These are phyloP conservation scores for Anguilla megastoma DNA, from an alignment of 2,797 vertebrate genomes.

Conservation along the genomic window DNA sequence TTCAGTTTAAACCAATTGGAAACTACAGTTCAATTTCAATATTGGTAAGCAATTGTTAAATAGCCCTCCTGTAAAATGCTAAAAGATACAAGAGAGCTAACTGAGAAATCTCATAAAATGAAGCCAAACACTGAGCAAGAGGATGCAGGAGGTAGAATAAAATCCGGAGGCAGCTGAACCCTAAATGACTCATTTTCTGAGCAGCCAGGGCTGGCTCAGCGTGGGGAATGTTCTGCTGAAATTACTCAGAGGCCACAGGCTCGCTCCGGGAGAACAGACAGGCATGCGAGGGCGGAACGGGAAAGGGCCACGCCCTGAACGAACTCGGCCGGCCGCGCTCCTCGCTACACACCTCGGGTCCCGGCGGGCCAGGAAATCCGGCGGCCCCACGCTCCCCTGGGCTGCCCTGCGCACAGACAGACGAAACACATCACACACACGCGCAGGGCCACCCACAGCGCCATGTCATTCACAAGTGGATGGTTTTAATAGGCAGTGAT, in stretches of 20 bases:
- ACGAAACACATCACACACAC: neutral
- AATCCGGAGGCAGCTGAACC: neutral
- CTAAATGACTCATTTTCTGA: neutral
- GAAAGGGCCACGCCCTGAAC: neutral
- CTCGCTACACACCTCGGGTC: slow-evolving; percentile 61
- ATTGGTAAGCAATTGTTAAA: no score
- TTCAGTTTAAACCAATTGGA: no score
- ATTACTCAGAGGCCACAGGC: neutral
- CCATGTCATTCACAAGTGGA: neutral
- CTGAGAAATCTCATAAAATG: neutral
- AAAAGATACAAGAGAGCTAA: neutral
- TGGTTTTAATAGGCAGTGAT: neutral
- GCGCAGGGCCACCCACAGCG: slow-evolving; percentile 25
- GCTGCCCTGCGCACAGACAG: slow-evolving; percentile 58
- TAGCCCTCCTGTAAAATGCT: no score
- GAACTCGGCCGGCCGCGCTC: neutral
- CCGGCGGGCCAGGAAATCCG: slow-evolving; percentile 58
- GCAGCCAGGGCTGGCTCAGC: neutral
- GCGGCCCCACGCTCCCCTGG: slow-evolving; percentile 58
- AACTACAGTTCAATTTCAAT: no score
- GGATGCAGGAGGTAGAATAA: neutral
- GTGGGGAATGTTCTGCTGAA: neutral
- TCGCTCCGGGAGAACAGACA: neutral
- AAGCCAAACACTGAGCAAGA: neutral
- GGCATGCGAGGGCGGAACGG: neutral